Percentiles rank a stretch among this genome's conserved stretches.
Conservation (phyloP, 1,140 invertebrate genomes). For the Leptestheria dahalacensis region DNA sequence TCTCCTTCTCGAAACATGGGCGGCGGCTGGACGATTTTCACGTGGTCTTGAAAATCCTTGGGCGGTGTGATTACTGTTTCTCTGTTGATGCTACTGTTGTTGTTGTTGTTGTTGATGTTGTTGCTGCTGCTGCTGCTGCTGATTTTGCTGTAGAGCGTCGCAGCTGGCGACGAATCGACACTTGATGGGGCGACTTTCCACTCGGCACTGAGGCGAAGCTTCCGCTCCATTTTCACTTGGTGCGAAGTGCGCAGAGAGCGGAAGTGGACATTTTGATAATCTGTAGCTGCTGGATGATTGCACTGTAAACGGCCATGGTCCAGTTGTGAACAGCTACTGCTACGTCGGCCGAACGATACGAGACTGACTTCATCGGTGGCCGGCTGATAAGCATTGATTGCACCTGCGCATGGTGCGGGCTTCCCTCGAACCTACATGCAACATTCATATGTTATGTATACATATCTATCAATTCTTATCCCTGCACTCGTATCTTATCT, state of each 20-base stretch:
- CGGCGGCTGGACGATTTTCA: slow-evolving; percentile 8
- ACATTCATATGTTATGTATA: too few species aligned
- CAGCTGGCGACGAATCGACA: too few species aligned
- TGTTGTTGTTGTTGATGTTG: not conserved
- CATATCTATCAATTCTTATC: too few species aligned
- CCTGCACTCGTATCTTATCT: too few species aligned
- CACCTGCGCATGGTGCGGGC: not conserved
- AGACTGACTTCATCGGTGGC: not conserved
- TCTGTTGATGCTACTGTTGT: not conserved
- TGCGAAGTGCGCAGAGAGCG: not conserved
- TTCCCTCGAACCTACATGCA: not conserved
- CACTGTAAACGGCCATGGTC: not conserved
- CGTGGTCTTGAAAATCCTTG: slow-evolving; percentile 9
- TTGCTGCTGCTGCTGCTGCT: not conserved
- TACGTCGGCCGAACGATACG: not conserved
- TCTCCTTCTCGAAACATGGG: slow-evolving; percentile 5
- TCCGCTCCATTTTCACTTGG: not conserved
- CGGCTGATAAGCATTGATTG: not conserved
- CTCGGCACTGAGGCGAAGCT: not conserved
- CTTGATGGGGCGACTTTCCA: not conserved
- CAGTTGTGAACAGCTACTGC: not conserved
- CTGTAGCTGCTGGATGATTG: not conserved
- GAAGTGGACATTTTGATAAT: not conserved
- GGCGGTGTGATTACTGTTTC: slow-evolving; percentile 3
- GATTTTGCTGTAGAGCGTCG: not conserved